A percentile compares a stretch with the other conserved stretches of the same genome.
These are phyloP conservation scores for Cyanoderma ruficeps DNA, from an alignment of 2,113 vertebrate genomes.

Conservation along the genomic window DNA sequence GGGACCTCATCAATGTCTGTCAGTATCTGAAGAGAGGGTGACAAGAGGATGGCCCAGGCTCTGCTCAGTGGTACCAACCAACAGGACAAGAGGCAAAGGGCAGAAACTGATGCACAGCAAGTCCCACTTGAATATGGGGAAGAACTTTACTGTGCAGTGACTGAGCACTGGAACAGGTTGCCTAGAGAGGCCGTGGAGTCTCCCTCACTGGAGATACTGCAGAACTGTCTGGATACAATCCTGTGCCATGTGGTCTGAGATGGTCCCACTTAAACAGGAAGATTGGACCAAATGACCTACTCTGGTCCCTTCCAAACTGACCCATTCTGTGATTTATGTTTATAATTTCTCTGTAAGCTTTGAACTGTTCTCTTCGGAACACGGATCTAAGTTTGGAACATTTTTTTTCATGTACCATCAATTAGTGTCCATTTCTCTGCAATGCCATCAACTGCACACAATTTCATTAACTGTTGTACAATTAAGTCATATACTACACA, in stretches of 20 bases:
- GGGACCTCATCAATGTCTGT: not conserved
- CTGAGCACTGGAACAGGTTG: not conserved
- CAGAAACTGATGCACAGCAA: not conserved
- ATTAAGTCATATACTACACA: not conserved
- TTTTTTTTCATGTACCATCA: not conserved
- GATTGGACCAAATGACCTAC: not conserved
- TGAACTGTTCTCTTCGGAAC: not conserved
- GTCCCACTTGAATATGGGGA: not conserved
- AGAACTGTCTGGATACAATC: not conserved
- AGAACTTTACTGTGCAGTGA: not conserved
- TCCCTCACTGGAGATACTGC: not conserved
- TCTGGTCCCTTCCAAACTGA: not conserved
- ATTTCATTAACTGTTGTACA: slow-evolving; percentile 2
- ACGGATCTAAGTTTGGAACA: not conserved
- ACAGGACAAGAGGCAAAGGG: not conserved
- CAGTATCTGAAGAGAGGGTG: not conserved
- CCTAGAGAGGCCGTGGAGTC: not conserved
- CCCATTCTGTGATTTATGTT: not conserved
- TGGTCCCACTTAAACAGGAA: not conserved
- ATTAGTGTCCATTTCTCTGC: not conserved
- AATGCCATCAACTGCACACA: not conserved
- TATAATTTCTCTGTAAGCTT: not conserved
- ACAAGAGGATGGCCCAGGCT: not conserved
- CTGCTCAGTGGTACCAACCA: not conserved
- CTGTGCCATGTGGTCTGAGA: not conserved